phyloP scores from a whole-genome alignment of 1,140 invertebrate genomes.

The Orchesella cincta region DNA sequence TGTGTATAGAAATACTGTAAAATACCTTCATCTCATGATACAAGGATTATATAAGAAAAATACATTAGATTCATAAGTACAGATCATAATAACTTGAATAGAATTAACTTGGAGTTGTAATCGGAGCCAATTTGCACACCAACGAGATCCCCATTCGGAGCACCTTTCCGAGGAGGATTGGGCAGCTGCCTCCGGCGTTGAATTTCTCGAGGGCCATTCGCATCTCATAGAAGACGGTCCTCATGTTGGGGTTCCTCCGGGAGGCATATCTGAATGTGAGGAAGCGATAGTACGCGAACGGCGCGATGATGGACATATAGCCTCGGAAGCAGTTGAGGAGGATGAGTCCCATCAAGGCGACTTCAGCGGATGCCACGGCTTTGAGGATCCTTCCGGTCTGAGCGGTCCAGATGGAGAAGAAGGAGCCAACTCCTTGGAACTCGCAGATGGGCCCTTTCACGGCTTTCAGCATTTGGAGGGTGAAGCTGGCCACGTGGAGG shows the following conservation, averaged over 20 bases:
- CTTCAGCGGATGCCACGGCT: not conserved
- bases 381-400: not conserved
- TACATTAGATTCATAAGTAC: not conserved
- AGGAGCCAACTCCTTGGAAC: not conserved
- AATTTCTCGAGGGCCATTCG: constrained; percentile 65
- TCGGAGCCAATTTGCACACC: constrained; percentile 67
- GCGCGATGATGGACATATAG: constrained; percentile 78
- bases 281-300: constrained; percentile 95
- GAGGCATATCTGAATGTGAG: constrained; percentile 84
- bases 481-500: constrained; percentile 87
- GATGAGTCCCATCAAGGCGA: not conserved
- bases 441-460: not conserved
- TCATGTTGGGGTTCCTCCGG: constrained; percentile 90
- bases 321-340: constrained; percentile 66
- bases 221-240: constrained; percentile 82
- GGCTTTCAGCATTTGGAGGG: constrained; percentile 82
- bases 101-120: not conserved
- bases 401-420: not conserved
- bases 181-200: constrained; percentile 65
- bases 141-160: constrained; percentile 62
- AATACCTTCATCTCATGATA: not conserved
- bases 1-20: not conserved
- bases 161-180: constrained; percentile 60
- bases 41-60: not conserved
- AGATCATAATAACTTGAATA: not conserved